These are phyloP conservation scores for Guaruba guarouba DNA, from an alignment of 2,113 vertebrate genomes.

Conservation along the genomic window DNA sequence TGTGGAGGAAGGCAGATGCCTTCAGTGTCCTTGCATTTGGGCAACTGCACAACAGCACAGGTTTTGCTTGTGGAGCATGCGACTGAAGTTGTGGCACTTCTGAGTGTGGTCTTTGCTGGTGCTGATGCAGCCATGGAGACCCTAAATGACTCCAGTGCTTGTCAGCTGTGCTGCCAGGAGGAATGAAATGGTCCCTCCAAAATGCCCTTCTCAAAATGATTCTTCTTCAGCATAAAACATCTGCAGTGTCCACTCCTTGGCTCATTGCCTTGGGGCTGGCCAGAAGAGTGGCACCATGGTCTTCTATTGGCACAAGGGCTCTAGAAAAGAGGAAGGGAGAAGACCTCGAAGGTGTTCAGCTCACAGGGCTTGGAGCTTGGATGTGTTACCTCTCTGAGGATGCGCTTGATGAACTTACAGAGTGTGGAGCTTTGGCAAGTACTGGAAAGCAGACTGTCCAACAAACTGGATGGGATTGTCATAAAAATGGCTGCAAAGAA, in stretches of 20 bases:
- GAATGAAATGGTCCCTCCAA: neutral
- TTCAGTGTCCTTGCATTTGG: neutral
- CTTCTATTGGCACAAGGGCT: neutral
- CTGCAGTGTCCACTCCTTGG: neutral
- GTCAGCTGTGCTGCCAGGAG: neutral
- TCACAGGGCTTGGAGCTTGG: neutral
- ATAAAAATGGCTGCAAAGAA: slow-evolving; percentile 87
- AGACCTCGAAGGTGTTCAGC: neutral
- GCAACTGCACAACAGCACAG: neutral
- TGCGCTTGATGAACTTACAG: slow-evolving; percentile 81
- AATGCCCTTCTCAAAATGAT: neutral
- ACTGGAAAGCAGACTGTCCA: slow-evolving; percentile 92
- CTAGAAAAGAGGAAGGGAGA: neutral
- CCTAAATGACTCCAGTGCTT: neutral
- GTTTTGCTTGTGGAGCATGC: neutral
- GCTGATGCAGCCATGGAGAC: neutral
- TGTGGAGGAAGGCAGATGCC: neutral
- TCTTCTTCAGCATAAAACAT: neutral
- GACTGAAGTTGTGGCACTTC: neutral
- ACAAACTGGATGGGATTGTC: slow-evolving; percentile 98
- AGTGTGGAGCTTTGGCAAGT: slow-evolving; percentile 91
- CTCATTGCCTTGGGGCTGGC: neutral
- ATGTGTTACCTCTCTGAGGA: neutral
- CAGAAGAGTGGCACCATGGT: neutral
- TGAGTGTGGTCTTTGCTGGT: neutral